Base-by-base conservation (phyloP, 2,888 invertebrate genomes). In the Polymixis lichenea region DNA sequence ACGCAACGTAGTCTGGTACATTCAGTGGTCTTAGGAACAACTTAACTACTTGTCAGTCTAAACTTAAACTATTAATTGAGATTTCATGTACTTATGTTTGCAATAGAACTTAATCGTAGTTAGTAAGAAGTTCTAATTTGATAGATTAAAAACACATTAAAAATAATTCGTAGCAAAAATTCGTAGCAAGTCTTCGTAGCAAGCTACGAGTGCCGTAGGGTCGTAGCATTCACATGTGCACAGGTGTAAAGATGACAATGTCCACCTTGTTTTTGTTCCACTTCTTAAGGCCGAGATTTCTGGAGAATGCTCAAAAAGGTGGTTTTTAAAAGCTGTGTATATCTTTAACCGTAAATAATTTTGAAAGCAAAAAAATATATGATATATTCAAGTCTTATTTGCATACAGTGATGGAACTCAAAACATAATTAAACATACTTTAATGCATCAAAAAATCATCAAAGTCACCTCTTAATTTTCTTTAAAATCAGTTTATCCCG, bases 171-270 rank as follows among this genome's bases (percentile, higher is more conserved):
- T 60, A 71, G 49, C 72, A 51, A 38, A 38, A 38, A 38, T 25
- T 28, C 51, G 28, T 60, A 71, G 49, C 72, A 51, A 38, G 19
- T 53, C 5, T 60, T 60, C 32, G 73, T 75, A 62, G 73, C 61
- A 46, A 62, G 73, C 75, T 73, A 73, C 62, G 75, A 38, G 32
- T 73, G 2, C 38, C 73, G 73, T 56, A 55, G 55, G 22, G 49
- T 55, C 49, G 62, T 64, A 75, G 61, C 61, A 32, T 13, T 8
- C 11, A 17, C 4, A 17, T 68, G 13, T 28, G n/a, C 22, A 8
- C 28, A 72, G 28, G 19, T 46, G 17, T n/a, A 32, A 19, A 22
- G 51, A 9, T 53, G 8, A 2, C 51, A 53, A 8, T 9, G 19
- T 53, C 8, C 28, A 15, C 25, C 13, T 43, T 28, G 19, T 60